phyloP scores from a whole-genome alignment of 2,113 vertebrate species.

The Bambusicola thoracicus region DNA sequence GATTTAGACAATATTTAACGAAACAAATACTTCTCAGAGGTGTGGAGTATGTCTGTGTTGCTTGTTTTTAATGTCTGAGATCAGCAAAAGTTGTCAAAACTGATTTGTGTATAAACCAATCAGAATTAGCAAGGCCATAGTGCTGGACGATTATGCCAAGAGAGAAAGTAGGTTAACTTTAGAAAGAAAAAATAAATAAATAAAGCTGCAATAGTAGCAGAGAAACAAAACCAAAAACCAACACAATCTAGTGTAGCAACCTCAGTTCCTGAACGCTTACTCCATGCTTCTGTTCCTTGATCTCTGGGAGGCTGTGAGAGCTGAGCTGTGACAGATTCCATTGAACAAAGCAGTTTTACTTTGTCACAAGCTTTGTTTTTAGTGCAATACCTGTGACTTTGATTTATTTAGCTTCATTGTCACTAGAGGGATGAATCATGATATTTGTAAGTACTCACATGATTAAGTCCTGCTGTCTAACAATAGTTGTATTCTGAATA shows the following conservation, averaged over 20 bases:
- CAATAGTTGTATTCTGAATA: neutral
- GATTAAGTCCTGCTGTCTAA: neutral
- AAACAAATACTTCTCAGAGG: neutral
- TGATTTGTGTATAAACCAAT: neutral
- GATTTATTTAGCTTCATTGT: slow-evolving; percentile 10
- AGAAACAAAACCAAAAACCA: neutral
- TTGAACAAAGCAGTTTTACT: neutral
- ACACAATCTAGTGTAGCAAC: neutral
- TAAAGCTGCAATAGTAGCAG: neutral
- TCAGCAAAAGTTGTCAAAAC: neutral
- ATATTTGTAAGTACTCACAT: slow-evolving; percentile 31
- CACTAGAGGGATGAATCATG: neutral
- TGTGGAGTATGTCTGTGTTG: neutral
- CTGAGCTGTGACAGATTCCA: neutral
- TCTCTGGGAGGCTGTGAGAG: neutral
- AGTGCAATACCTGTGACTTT: neutral
- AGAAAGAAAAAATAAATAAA: too few relatives aligned
- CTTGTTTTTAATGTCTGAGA: neutral
- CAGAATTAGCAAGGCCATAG: neutral
- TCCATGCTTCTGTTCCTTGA: neutral
- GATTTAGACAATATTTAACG: neutral
- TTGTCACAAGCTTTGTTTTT: neutral
- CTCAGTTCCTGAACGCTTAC: neutral
- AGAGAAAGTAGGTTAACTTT: neutral
- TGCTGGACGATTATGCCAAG: neutral